Evolutionary conservation across 2,797 vertebrate genomes (phyloP).

Genomic region (Thamnophis elegans): DNA sequence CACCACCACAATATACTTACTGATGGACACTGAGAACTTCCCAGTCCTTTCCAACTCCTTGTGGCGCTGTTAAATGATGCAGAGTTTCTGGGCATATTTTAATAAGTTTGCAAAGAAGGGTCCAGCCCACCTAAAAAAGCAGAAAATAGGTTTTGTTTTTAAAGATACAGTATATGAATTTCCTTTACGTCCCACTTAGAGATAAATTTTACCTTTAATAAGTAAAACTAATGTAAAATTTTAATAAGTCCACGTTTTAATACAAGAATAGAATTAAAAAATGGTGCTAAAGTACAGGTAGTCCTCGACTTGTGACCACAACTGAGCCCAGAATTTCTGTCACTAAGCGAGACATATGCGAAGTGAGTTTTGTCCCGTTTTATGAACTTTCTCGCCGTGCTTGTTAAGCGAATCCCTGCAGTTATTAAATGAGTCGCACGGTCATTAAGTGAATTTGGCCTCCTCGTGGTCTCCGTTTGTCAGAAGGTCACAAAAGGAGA

Average conservation of each 20-base stretch:
- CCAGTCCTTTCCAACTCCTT: conserved; percentile 79
- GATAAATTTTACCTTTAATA: too few species aligned
- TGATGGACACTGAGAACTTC: conserved; percentile 85
- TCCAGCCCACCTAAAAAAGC: conserved; percentile 83
- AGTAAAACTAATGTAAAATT: not conserved
- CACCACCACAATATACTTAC: conserved; percentile 76
- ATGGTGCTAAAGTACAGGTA: not conserved
- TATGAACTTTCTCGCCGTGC: not conserved
- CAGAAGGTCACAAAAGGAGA: too few species aligned
- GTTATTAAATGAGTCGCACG: not conserved
- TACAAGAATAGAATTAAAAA: not conserved
- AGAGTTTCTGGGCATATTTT: conserved; percentile 85
- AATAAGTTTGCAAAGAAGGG: conserved; percentile 88
- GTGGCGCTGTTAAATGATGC: conserved; percentile 74
- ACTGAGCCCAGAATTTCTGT: too few species aligned
- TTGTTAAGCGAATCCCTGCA: conserved; percentile 9
- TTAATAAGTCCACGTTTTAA: not conserved
- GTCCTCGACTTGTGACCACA: too few species aligned
- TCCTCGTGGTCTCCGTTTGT: too few species aligned
- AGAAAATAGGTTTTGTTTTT: conserved; percentile 33
- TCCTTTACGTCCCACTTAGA: not conserved
- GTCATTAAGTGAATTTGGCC: conserved; percentile 1
- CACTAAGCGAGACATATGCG: too few species aligned
- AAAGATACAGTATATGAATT: not conserved
- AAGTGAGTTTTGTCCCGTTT: not conserved